Evolutionary conservation across 2,797 vertebrate species (phyloP).

Genomic region (Miopithecus talapoin): DNA sequence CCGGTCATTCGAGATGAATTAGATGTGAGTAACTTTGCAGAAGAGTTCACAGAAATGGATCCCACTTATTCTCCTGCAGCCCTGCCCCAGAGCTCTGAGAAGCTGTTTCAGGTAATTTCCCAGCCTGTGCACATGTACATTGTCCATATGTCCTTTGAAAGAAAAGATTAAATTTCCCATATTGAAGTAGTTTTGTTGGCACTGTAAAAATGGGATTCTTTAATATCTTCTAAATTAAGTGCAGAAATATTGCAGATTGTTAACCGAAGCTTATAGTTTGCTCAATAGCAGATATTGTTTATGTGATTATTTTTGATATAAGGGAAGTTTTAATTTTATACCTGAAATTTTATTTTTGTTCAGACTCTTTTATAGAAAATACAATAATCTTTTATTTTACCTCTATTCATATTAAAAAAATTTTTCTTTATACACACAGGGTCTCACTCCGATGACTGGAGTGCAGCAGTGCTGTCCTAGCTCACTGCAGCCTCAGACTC

Average conservation of each 20-base stretch:
- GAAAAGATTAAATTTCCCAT: neutral
- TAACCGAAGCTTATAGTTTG: neutral
- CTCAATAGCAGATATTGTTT: slow-evolving; percentile 5
- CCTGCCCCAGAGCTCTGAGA: slow-evolving; percentile 95
- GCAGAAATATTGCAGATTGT: neutral
- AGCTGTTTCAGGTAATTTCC: slow-evolving; percentile 94
- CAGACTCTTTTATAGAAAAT: neutral
- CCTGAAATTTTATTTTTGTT: slow-evolving; percentile 29
- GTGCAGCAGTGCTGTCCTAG: neutral
- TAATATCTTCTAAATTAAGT: neutral
- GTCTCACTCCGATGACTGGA: neutral
- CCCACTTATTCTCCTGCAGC: slow-evolving; percentile 98
- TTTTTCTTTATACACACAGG: neutral
- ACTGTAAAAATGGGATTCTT: neutral
- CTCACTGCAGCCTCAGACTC: neutral
- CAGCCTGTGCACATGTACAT: accelerated
- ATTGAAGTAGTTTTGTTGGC: neutral
- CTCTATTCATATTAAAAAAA: neutral
- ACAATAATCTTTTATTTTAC: neutral
- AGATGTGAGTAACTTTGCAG: slow-evolving; percentile 99
- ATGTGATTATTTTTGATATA: neutral
- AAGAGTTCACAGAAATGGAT: slow-evolving; percentile 99
- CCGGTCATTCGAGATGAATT: slow-evolving; percentile 96
- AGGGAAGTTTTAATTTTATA: neutral
- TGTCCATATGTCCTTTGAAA: neutral